Conservation (phyloP, 2,113 vertebrate species). For the Maccullochella peelii region DNA sequence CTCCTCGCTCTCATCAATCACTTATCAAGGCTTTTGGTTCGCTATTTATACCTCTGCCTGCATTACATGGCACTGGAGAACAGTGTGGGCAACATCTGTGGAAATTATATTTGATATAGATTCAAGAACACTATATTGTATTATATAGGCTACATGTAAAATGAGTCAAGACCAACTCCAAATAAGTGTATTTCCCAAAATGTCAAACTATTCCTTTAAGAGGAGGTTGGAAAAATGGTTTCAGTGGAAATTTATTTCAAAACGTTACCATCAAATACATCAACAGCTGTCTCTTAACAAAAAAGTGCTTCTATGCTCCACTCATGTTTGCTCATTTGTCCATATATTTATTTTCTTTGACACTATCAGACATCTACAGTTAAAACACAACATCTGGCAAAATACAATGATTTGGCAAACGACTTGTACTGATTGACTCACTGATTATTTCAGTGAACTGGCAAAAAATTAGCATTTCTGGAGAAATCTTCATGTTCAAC, state of each 20-base stretch:
- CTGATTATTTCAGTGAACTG: constrained; percentile 64
- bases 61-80: constrained; percentile 55
- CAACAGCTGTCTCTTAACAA: neutral
- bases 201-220: neutral
- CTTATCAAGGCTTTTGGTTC: constrained; percentile 70
- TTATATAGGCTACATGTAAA: neutral
- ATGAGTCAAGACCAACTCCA: neutral
- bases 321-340: constrained; percentile 63
- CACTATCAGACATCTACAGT: constrained; percentile 84
- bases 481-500: constrained; percentile 44
- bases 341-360: constrained; percentile 82
- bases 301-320: neutral
- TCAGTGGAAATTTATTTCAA: neutral
- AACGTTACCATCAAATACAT: neutral
- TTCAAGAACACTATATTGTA: neutral
- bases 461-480: constrained; percentile 63
- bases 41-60: constrained; percentile 79
- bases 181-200: neutral
- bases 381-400: constrained; percentile 85
- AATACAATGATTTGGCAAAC: constrained; percentile 86
- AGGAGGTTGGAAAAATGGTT: neutral
- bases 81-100: constrained; percentile 52
- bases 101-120: constrained; percentile 51
- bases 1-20: constrained; percentile 76
- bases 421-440: constrained; percentile 70